Conservation (phyloP, 2,113 vertebrate genomes). For the Alligator sinensis region DNA sequence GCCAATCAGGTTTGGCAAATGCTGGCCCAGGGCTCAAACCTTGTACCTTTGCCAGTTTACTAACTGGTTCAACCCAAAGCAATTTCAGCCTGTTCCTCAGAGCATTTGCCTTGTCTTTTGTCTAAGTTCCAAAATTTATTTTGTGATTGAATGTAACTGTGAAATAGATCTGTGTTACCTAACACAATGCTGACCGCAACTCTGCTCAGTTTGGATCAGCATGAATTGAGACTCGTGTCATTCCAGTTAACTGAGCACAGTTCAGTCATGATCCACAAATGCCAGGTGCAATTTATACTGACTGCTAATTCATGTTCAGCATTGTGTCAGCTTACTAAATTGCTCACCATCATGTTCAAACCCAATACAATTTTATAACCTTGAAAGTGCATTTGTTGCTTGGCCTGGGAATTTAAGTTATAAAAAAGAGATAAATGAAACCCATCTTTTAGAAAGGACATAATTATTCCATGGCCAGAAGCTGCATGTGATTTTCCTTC, state of each 20-base stretch:
- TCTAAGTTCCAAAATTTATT: not conserved
- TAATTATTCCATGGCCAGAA: not conserved
- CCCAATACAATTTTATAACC: not conserved
- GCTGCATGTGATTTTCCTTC: not conserved
- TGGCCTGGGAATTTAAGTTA: not conserved
- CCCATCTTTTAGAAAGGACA: not conserved
- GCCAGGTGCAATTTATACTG: not conserved
- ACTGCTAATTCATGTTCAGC: not conserved
- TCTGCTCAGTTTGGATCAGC: not conserved
- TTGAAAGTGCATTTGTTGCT: not conserved
- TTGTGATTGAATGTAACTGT: not conserved
- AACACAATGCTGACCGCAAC: not conserved
- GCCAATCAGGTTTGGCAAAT: no score
- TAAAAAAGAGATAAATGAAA: not conserved
- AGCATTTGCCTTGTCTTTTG: not conserved
- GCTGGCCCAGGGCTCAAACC: no score
- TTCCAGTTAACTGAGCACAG: not conserved
- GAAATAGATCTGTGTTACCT: not conserved
- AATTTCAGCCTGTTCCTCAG: not conserved
- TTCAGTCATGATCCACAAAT: not conserved
- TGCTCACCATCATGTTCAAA: not conserved
- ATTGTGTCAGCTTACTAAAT: not conserved
- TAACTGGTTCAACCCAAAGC: not conserved
- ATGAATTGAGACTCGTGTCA: not conserved
- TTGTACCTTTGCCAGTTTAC: not conserved